Evolutionary conservation across 2,888 invertebrate species (phyloP).

Genomic region (Amitus sp.): DNA sequence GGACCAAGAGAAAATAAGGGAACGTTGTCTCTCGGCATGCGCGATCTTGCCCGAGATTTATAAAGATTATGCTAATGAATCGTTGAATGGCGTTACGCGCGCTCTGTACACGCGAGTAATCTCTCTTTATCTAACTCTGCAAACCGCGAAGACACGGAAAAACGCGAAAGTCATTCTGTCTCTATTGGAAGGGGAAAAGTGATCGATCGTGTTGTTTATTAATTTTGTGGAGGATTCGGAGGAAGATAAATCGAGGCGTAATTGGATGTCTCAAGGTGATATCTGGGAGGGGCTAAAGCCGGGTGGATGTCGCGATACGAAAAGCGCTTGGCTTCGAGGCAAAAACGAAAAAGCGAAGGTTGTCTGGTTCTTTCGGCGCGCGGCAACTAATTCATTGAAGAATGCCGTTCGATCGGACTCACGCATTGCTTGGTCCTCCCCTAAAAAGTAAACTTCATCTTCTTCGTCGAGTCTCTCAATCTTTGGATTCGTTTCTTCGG

Average conservation of each 20-base stretch:
- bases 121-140: constrained; percentile 48
- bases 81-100: constrained; percentile 42
- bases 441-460: constrained; percentile 37
- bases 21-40: constrained; percentile 41
- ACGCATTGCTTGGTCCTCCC: constrained; percentile 20
- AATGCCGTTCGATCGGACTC: constrained; percentile 24
- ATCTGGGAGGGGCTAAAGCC: constrained; percentile 26
- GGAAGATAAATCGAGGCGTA: constrained; percentile 38
- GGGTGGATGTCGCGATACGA: constrained; percentile 20
- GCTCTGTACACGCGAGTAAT: constrained; percentile 49
- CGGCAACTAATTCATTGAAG: constrained; percentile 59
- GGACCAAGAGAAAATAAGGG: constrained; percentile 16
- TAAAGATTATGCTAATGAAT: constrained; percentile 60
- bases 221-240: constrained; percentile 18
- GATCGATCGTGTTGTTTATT: too few relatives aligned
- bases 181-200: too few relatives aligned
- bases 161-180: not conserved
- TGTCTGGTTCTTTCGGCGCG: constrained; percentile 54
- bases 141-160: constrained; percentile 21
- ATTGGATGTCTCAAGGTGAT: constrained; percentile 43
- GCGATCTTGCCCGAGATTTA: constrained; percentile 53
- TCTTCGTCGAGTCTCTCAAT: not conserved
- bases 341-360: constrained; percentile 51
- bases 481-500: too few relatives aligned
- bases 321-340: constrained; percentile 20